Evolutionary conservation across 2,888 invertebrate genomes (phyloP), one percentile per base, ranked within the genome.

Genomic region (Sclerodermus sp.): DNA sequence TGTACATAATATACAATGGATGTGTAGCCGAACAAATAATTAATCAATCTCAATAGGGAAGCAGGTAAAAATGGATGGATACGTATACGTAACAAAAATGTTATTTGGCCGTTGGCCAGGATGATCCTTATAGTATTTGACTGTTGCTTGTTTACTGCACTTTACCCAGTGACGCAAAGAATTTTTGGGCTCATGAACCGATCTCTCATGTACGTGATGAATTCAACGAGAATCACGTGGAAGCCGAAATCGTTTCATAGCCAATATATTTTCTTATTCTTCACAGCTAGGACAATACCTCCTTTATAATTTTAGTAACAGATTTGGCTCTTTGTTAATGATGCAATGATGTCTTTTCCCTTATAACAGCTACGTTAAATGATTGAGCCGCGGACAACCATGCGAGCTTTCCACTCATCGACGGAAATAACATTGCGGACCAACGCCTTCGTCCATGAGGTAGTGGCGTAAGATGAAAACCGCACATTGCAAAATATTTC

Each of bases 121-220:
- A 43, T 57, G 52, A 5, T 8, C 8, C 23, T 23, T 8, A 8
- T 3, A 23, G 23, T 54, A 57, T 62, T 64, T 58, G 58, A 47
- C 58, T 58, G 64, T 56, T 53, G 60, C 60, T 71, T 68, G 71
- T 71, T 71, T 71, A 68, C 64, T 65, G 58, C 60, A 53, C 60
- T 63, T 55, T 64, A 55, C 44, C 42, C 51, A 48, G 53, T 68
- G 67, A 68, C 67, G 70, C 62, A 67, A 68, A 60, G 45, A 49
- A 58, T 49, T 59, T 60, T 60, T 47, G 58, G 60, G 53, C 60
- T 60, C 51, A 53, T 47, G 51, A 47, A 55, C 51, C 53, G 58
- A 51, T 45, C 42, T n/a, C n/a, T 36, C 44, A 44, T 30, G 43
- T 51, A 58, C 51, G 58, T 58, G 58, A 61, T 51, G 41, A 45